Evolutionary conservation across 2,888 invertebrate species (phyloP).

Genomic region (Drosophila greeni): DNA sequence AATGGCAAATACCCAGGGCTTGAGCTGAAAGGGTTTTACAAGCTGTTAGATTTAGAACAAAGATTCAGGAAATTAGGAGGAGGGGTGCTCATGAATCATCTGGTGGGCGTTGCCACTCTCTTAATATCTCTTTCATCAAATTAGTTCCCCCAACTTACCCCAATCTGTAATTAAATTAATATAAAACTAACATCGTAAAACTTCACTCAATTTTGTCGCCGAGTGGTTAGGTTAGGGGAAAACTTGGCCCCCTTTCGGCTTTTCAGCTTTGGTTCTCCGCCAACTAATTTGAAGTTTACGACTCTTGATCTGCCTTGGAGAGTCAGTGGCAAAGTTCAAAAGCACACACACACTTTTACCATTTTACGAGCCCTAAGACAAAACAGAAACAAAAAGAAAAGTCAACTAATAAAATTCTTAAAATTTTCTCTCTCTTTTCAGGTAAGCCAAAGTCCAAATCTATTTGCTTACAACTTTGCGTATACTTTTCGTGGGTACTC

Average conservation of each 20-base stretch:
- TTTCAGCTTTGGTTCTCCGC: slow-evolving; percentile 3
- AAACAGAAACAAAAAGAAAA: slow-evolving; percentile 24
- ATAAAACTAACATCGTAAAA: slow-evolving; percentile 31
- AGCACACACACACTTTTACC: slow-evolving; percentile 6
- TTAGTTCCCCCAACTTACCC: slow-evolving; percentile 14
- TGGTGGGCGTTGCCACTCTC: slow-evolving; percentile 27
- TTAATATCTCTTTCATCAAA: slow-evolving; percentile 15
- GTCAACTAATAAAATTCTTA: slow-evolving; percentile 53
- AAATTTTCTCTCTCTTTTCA: slow-evolving; percentile 52
- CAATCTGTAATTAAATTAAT: slow-evolving; percentile 33
- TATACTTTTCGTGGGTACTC: slow-evolving; percentile 23
- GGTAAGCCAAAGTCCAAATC: slow-evolving; percentile 54
- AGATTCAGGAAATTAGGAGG: background rate
- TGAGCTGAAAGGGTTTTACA: background rate
- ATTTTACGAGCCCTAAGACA: slow-evolving; percentile 40
- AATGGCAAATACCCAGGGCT: background rate
- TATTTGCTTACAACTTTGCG: slow-evolving; percentile 14
- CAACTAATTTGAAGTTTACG: slow-evolving; percentile 21
- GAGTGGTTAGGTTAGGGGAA: slow-evolving; percentile 3
- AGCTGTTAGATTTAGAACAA: slow-evolving; percentile 6
- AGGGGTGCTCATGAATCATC: slow-evolving; percentile 12
- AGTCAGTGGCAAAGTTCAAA: slow-evolving; percentile 30
- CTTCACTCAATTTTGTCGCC: slow-evolving; percentile 20
- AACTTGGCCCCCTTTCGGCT: slow-evolving; percentile 11
- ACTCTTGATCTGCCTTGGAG: slow-evolving; percentile 13